phyloP scores from a whole-genome alignment of 2,888 invertebrate genomes.

The Monopis laevigella region DNA sequence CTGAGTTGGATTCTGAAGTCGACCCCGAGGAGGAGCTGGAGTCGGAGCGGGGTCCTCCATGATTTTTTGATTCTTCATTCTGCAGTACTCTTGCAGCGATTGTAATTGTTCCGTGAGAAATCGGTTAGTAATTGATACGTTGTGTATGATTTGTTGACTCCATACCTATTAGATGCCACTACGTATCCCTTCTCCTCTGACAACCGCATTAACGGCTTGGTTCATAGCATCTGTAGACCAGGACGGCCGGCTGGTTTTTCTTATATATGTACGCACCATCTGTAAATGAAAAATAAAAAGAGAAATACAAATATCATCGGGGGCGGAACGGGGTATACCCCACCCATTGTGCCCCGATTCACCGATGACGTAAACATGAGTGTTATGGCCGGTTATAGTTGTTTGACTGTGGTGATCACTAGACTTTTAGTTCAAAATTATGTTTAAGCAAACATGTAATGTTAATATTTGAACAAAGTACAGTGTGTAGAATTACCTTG shows the following conservation, averaged over 20 bases:
- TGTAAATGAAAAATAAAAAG: not conserved
- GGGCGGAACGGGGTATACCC: constrained; percentile 1
- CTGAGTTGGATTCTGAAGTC: too few relatives aligned
- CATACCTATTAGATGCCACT: not conserved
- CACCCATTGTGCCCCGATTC: constrained; percentile 1
- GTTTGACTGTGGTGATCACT: not conserved
- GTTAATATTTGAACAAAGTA: constrained; percentile 3
- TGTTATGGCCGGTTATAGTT: not conserved
- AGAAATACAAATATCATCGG: not conserved
- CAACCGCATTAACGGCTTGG: constrained; percentile 5
- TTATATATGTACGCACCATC: constrained; percentile 1
- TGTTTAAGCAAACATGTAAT: not conserved
- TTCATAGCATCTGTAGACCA: constrained; percentile 6
- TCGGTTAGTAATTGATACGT: too few relatives aligned
- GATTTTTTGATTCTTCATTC: too few relatives aligned
- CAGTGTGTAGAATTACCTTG: constrained; percentile 1
- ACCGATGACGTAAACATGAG: not conserved
- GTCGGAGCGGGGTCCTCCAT: too few relatives aligned
- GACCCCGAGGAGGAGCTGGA: too few relatives aligned
- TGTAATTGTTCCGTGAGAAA: too few relatives aligned
- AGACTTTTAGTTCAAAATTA: too few relatives aligned
- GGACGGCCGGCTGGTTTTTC: constrained; percentile 3
- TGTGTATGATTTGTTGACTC: too few relatives aligned
- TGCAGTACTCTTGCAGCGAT: too few relatives aligned
- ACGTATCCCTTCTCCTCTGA: constrained; percentile 1